These are phyloP conservation scores for Caenorhabditis sp. DNA, from an alignment of 2,888 invertebrate species.

Conservation along the genomic window DNA sequence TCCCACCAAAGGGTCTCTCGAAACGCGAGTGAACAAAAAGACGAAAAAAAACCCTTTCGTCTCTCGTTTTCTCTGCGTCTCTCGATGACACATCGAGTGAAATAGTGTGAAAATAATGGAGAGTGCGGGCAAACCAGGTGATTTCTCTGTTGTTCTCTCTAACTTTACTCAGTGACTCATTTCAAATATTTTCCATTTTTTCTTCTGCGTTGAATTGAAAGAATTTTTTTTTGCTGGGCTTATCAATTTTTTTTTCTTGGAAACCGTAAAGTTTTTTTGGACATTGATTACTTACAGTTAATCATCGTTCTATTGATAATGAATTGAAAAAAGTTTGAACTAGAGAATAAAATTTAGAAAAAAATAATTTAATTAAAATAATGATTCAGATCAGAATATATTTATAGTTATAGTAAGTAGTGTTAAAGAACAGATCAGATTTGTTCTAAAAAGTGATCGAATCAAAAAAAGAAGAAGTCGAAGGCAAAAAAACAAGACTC, in stretches of 20 bases:
- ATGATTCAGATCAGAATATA: neutral
- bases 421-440: neutral
- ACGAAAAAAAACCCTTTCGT: neutral
- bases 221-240: neutral
- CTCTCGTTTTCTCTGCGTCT: neutral
- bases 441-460: neutral
- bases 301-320: neutral
- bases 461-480: neutral
- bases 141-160: slow-evolving; percentile 7
- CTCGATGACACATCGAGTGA: neutral
- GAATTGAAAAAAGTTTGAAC: neutral
- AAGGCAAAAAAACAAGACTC: neutral
- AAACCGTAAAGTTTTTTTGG: neutral
- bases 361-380: neutral
- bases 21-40: neutral
- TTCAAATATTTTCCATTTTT: slow-evolving; percentile 1
- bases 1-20: neutral
- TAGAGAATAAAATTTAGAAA: neutral
- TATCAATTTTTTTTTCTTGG: too few relatives aligned
- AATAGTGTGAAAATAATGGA: neutral
- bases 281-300: neutral
- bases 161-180: slow-evolving; percentile 4
- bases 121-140: slow-evolving; percentile 4
- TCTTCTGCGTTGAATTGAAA: neutral
- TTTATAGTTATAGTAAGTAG: neutral